phyloP scores from a whole-genome alignment of 2,888 invertebrate species.

The Cenopis cana region DNA sequence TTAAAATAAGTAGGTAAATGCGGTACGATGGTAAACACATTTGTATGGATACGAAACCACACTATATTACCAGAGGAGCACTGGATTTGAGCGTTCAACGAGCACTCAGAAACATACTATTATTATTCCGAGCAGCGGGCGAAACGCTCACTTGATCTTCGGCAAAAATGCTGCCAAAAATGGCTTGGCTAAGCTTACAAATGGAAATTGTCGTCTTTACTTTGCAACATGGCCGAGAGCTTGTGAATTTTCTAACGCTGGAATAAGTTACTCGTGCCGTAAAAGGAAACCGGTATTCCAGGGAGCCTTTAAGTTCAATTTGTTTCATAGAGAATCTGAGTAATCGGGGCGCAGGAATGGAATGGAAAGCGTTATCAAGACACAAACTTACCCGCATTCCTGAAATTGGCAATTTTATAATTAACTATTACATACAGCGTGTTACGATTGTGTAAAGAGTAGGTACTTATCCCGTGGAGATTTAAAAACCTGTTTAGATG shows the following conservation, averaged over 20 bases:
- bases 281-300: slow-evolving; percentile 55
- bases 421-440: no score
- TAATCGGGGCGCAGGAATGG: slow-evolving; percentile 63
- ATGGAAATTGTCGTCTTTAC: slow-evolving; percentile 34
- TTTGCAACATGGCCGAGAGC: slow-evolving; percentile 32
- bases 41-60: not conserved
- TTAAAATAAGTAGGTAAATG: not conserved
- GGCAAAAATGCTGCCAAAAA: slow-evolving; percentile 34
- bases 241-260: slow-evolving; percentile 33
- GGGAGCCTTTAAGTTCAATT: slow-evolving; percentile 73
- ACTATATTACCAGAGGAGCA: not conserved
- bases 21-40: not conserved
- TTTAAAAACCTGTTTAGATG: no score
- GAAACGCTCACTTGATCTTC: slow-evolving; percentile 18
- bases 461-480: no score
- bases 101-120: slow-evolving; percentile 16
- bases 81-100: slow-evolving; percentile 23
- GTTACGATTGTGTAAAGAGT: no score
- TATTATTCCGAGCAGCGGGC: slow-evolving; percentile 16
- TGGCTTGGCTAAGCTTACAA: slow-evolving; percentile 32
- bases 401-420: no score
- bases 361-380: slow-evolving; percentile 48
- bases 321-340: slow-evolving; percentile 63
- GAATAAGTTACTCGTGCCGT: slow-evolving; percentile 25
- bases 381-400: slow-evolving; percentile 3